phyloP scores from a whole-genome alignment of 2,797 vertebrate genomes.

The Euthynnus affinis region DNA sequence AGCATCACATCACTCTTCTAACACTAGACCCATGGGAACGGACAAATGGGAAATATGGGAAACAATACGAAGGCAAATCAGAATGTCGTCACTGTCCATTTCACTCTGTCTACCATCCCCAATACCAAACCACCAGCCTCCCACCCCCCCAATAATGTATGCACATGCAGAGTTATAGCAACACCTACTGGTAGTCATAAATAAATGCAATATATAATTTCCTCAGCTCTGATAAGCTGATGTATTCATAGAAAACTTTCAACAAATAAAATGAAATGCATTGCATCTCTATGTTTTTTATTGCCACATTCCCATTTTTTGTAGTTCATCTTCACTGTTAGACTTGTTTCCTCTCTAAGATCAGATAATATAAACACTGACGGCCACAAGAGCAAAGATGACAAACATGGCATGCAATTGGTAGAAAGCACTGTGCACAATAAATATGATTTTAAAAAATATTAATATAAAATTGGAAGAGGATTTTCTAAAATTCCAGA shows the following conservation, averaged over 20 bases:
- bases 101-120: slow-evolving; percentile 43
- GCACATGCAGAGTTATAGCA: slow-evolving; percentile 73
- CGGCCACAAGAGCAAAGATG: not conserved
- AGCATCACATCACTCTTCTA: slow-evolving; percentile 64
- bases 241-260: slow-evolving; percentile 58
- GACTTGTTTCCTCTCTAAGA: slow-evolving; percentile 15
- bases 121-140: slow-evolving; percentile 15
- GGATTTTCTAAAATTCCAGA: not conserved
- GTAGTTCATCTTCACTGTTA: slow-evolving; percentile 4
- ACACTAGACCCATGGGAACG: slow-evolving; percentile 54
- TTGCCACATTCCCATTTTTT: not conserved
- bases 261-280: slow-evolving; percentile 54
- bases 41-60: slow-evolving; percentile 72
- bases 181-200: slow-evolving; percentile 72
- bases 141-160: slow-evolving; percentile 6
- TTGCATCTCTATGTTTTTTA: slow-evolving; percentile 38
- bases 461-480: not conserved
- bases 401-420: not conserved
- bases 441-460: not conserved
- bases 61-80: slow-evolving; percentile 68
- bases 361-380: slow-evolving; percentile 19
- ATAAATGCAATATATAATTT: slow-evolving; percentile 49
- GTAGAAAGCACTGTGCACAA: not conserved
- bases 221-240: slow-evolving; percentile 42
- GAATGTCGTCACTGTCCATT: slow-evolving; percentile 73